Evolutionary conservation across 1,140 invertebrate species (phyloP), one percentile per base, ranked within the genome.

Genomic region (Drosophila funebris): DNA sequence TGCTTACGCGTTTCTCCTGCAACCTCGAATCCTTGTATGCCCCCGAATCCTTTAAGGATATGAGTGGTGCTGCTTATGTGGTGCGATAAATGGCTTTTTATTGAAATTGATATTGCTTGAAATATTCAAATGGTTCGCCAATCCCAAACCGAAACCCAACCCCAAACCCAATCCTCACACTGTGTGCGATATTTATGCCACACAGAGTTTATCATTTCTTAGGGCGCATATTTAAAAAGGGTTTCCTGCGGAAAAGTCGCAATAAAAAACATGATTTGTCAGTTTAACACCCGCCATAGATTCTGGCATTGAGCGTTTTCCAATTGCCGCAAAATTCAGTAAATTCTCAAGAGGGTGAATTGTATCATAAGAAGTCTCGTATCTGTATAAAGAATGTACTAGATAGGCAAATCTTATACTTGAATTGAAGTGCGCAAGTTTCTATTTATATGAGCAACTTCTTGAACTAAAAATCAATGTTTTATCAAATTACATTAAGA

Each of bases 61-160:
- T 57, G 63, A 36, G 54, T 24, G 43, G 41, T 6, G 43, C 73
- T 43, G 71, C 84, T 89, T 89, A 90, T 91, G 85, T 81, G 81
- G 89, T 90, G 82, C 90, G 79, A 85, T 88, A 91, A 91, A 91
- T 91, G 83, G 80, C 74, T 91, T 91, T 90, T 91, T 90, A 91
- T 91, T 91, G 85, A 90, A 91, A 91, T 90, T 91, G 90, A 90
- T 91, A 91, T 91, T 91, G 72, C 73, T 54, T 78, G 70, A 90
- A 90, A 84, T 88, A 90, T 88, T 83, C 71, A 84, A 78, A 88
- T 84, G 79, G 73, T 62, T 27, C 27, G 53, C 62, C 61, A 48
- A 44, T 33, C 48, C 50, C 44, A 53, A 24, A 7, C 58, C 41
- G 22, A 31, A 24, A 5, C 33, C 29, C 41, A 36, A 33, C 50